Percentiles rank a stretch among this genome's conserved stretches.
These are phyloP conservation scores for Eolophus roseicapilla DNA, from an alignment of 2,113 vertebrate species.

Conservation along the genomic window DNA sequence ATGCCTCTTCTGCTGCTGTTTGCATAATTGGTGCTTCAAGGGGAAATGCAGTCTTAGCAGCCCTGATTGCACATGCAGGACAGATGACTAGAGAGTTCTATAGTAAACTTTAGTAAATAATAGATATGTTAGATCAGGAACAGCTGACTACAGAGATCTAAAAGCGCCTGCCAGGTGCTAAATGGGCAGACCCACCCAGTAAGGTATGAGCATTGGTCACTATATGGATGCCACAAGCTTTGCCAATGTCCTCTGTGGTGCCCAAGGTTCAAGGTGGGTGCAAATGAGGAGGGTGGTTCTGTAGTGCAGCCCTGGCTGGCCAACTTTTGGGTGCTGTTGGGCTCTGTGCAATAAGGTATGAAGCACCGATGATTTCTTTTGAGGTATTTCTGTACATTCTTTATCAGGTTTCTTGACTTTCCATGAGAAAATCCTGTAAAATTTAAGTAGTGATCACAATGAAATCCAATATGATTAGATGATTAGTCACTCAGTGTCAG, in stretches of 20 bases:
- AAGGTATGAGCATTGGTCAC: background rate
- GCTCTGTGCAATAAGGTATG: background rate
- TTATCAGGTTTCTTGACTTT: background rate
- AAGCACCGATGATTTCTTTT: background rate
- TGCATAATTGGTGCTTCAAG: background rate
- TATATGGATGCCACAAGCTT: accelerated
- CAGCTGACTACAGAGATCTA: background rate
- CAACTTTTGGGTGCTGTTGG: background rate
- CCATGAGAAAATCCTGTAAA: background rate
- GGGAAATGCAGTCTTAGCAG: background rate
- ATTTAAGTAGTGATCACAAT: background rate
- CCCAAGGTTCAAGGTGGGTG: background rate
- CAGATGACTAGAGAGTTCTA: background rate
- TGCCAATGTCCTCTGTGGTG: background rate
- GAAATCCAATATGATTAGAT: background rate
- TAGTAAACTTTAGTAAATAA: background rate
- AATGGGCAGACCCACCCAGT: background rate
- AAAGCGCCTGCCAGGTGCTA: background rate
- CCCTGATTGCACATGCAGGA: background rate
- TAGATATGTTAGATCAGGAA: background rate
- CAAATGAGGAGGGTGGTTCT: background rate
- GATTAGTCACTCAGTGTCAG: background rate
- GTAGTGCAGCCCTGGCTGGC: background rate
- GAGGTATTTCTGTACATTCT: background rate
- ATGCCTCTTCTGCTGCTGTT: background rate